Evolutionary conservation across 2,888 invertebrate species (phyloP).

Genomic region (Phalera bucephala): DNA sequence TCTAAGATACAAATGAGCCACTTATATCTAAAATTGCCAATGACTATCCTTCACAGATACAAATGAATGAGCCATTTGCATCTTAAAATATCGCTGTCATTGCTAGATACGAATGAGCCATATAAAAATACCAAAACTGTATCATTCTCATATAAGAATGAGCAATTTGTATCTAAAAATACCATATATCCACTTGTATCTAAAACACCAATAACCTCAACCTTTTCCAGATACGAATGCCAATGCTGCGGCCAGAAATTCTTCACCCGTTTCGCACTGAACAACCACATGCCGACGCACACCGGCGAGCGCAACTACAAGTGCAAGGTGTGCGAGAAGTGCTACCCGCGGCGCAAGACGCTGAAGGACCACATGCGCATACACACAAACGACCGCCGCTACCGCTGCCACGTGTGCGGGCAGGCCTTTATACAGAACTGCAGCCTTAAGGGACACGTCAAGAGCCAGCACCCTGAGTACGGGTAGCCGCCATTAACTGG

Average conservation of each 20-base stretch:
- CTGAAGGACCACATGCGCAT: conserved; percentile 69
- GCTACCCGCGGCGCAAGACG: conserved; percentile 67
- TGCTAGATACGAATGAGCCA: too few species aligned
- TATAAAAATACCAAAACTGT: too few species aligned
- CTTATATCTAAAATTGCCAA: too few species aligned
- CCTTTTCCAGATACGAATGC: conserved; percentile 64
- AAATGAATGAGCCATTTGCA: too few species aligned
- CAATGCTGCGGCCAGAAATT: conserved; percentile 72
- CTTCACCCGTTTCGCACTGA: conserved; percentile 69
- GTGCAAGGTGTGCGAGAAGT: conserved; percentile 71
- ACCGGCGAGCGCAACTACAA: conserved; percentile 71
- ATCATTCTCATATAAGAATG: too few species aligned
- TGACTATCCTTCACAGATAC: too few species aligned
- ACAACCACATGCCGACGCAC: conserved; percentile 74
- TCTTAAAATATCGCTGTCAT: too few species aligned
- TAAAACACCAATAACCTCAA: too few species aligned
- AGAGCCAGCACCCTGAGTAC: conserved; percentile 71
- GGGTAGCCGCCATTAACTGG: conserved; percentile 43
- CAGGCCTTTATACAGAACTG: conserved; percentile 76
- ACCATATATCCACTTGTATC: too few species aligned
- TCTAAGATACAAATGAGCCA: too few species aligned
- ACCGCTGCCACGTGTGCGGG: conserved; percentile 63
- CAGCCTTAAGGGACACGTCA: conserved; percentile 71
- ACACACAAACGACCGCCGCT: conserved; percentile 66
- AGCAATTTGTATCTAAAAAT: too few species aligned